Base-by-base conservation (phyloP, 1,140 invertebrate species). In the Plutomurus gul region DNA sequence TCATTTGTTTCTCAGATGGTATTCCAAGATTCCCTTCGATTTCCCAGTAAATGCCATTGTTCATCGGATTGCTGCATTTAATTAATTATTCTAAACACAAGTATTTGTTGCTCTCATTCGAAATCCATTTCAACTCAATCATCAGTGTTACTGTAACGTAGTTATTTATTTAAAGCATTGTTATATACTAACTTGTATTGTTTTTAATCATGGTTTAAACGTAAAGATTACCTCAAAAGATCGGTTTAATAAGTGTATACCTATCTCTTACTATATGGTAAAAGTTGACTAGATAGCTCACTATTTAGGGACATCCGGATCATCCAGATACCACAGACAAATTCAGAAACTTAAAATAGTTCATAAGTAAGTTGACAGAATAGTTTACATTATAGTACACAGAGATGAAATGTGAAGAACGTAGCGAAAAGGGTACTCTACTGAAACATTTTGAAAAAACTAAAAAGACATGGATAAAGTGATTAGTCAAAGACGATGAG, bases 241-340 rank as follows among this genome's bases (percentile, higher is more conserved):
- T 65, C 36, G 27, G 56, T 25, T 65, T 65, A 25, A 65, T 65
- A 33, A 30, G 36, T 22, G 47, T 51, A 65, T 65, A 33, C 36
- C 56, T 33, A 30, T 60, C 56, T 33, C 36, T n/a, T 16, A 65
- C 56, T 65, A 65, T 65, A 33, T 27, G 25, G 56, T 65, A 65
- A 30, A 65, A 65, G 56, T 65, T 65, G 56, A 65, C 56, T 65
- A 65, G 56, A 65, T 65, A 65, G 56, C 56, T 65, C 56, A 65
- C 56, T 65, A 65, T 51, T n/a, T n/a, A 22, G 16, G 56, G 25
- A 30, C n/a, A 65, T 65, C 56, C 56, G 56, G 56, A 65, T 27
- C 18, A 36, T 8, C 56, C 56, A 65, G 56, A 65, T 33, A 65
- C 56, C 56, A 65, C 27, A 65, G 56, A 65, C 56, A 65, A 65